These are phyloP conservation scores for Anolis apletophallus DNA, from an alignment of 2,797 vertebrate genomes.

Conservation along the genomic window DNA sequence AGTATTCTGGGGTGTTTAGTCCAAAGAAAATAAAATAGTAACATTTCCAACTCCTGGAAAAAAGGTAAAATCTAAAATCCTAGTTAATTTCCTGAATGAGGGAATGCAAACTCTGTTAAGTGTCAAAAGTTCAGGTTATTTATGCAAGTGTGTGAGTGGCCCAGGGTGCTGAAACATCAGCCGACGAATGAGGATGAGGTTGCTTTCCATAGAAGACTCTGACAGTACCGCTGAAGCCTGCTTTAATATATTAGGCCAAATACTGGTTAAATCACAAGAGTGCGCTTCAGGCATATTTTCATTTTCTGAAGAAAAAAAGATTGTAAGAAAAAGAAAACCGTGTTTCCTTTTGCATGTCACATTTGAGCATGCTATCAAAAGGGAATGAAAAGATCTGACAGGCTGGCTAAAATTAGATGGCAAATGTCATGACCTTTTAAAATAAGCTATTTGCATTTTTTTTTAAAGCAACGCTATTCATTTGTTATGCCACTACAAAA, in stretches of 20 bases:
- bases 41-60: neutral
- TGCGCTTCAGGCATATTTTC: constrained; percentile 44
- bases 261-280: neutral
- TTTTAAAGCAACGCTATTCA: neutral
- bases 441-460: constrained; percentile 3
- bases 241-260: constrained; percentile 41
- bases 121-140: constrained; percentile 4
- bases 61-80: neutral
- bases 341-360: constrained; percentile 3
- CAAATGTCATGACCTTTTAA: constrained; percentile 27
- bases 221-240: constrained; percentile 17
- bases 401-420: neutral
- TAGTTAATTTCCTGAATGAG: neutral
- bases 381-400: constrained; percentile 19
- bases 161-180: constrained; percentile 32
- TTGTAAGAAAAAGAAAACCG: neutral
- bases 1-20: neutral
- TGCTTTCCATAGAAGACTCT: constrained; percentile 46
- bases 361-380: constrained; percentile 38
- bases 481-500: neutral
- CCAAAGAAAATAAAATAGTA: too few species aligned
- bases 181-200: constrained; percentile 12
- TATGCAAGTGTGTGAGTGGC: constrained; percentile 23
- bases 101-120: neutral
- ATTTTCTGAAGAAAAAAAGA: constrained; percentile 25